Evolutionary conservation across 92 coral and sea anemone genomes (phyloP).

Genomic region (Parazoanthus swiftii): DNA sequence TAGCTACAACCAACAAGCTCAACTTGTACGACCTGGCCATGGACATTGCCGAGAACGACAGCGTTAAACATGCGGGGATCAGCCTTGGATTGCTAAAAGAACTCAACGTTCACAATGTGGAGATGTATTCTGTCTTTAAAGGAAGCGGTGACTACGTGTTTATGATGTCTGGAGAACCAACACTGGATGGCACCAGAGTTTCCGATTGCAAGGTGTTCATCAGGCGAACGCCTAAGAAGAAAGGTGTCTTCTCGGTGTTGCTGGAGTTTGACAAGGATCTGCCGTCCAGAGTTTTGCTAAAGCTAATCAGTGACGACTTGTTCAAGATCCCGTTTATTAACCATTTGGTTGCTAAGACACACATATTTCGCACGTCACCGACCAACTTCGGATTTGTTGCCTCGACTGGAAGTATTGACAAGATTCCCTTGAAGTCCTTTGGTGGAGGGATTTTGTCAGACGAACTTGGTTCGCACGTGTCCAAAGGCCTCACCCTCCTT

Average conservation of each 20-base stretch:
- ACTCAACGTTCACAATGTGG: constrained; percentile 72
- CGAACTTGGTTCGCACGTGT: constrained; percentile 84
- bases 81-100: constrained; percentile 61
- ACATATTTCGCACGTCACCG: constrained; percentile 73
- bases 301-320: constrained; percentile 78
- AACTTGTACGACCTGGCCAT: constrained; percentile 81
- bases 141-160: constrained; percentile 89
- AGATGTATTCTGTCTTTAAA: constrained; percentile 94
- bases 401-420: constrained; percentile 89
- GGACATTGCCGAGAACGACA: constrained; percentile 69
- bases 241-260: constrained; percentile 79
- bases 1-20: constrained; percentile 73
- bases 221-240: constrained; percentile 77
- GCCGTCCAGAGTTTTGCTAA: constrained; percentile 79
- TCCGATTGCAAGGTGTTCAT: constrained; percentile 85
- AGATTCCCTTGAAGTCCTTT: constrained; percentile 84
- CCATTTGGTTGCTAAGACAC: constrained; percentile 79
- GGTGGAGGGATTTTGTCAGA: constrained; percentile 87
- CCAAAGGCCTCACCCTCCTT: constrained; percentile 85
- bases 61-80: constrained; percentile 82
- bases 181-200: constrained; percentile 61
- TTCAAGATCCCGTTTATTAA: constrained; percentile 88
- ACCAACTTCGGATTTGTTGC: constrained; percentile 96
- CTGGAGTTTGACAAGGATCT: constrained; percentile 82
- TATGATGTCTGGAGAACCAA: constrained; percentile 83